Evolutionary conservation across 2,888 invertebrate genomes (phyloP).

Genomic region (Synanthedon vespiformis): DNA sequence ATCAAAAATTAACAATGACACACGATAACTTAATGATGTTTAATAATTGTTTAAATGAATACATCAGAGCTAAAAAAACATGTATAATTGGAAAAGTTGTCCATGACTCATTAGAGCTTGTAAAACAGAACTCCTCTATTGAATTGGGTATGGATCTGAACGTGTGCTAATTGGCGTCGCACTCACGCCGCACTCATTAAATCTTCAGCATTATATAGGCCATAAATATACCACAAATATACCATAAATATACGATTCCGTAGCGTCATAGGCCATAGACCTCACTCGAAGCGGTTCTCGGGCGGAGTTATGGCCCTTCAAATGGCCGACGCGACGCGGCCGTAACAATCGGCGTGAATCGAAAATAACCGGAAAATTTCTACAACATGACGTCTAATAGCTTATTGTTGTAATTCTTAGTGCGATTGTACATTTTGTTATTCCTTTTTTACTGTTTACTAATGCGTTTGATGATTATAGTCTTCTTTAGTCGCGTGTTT

Average conservation of each 20-base stretch:
- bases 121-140: constrained; percentile 14
- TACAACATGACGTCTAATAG: constrained; percentile 59
- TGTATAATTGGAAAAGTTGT: neutral
- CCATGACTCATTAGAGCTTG: constrained; percentile 33
- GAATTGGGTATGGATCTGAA: constrained; percentile 41
- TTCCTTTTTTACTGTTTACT: neutral
- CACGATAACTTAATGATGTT: neutral
- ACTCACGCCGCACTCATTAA: constrained; percentile 42
- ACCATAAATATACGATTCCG: constrained; percentile 47
- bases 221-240: constrained; percentile 47
- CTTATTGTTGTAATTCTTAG: constrained; percentile 55
- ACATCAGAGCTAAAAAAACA: too few species aligned
- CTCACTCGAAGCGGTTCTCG: constrained; percentile 51
- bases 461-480: neutral
- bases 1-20: constrained; percentile 18
- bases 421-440: constrained; percentile 31
- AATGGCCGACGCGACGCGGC: constrained; percentile 39
- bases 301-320: constrained; percentile 47
- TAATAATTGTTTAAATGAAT: too few species aligned
- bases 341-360: constrained; percentile 64
- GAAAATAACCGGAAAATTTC: constrained; percentile 68
- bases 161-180: constrained; percentile 45
- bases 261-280: constrained; percentile 56
- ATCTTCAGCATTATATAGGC: constrained; percentile 53
- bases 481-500: neutral